Base-by-base conservation (phyloP, 2,888 invertebrate genomes). In the Cetonia aurata region DNA sequence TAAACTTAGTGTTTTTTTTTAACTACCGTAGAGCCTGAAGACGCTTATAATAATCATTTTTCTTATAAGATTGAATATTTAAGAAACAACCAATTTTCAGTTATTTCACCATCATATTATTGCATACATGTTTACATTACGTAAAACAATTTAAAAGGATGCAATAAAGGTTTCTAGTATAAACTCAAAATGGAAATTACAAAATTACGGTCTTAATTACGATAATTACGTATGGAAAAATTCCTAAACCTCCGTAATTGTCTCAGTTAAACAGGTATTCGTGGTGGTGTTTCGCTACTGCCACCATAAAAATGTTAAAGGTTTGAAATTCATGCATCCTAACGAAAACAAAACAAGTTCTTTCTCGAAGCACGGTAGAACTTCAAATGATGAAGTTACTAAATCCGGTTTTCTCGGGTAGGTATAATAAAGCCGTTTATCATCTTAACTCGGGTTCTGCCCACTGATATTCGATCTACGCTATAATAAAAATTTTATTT, bases 391-490 rank as follows among this genome's bases (percentile, higher is more conserved):
- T 84, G 83, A 84, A 84, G 83, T 84, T 84, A 83, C 83, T 81
- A 83, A 82, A 83, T 82, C 83, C 83, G 83, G 84, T 84, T 84
- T 80, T 81, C 80, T 79, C 79, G 53, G 72, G 75, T 77, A 80
- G 81, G 82, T 81, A 84, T 84, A 84, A 84, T 84, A 84, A 84
- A 84, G 84, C 83, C 83, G 83, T 84, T 84, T 83, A 84, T 84
- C 84, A 84, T 84, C 80, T 81, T 81, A 79, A 80, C 79, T 78
- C 78, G 71, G 71, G 79, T 78, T 80, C 82, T 80, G 81, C 83
- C 82, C 82, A 78, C 80, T 76, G 82, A 83, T 83, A 83, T 80
- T 78, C 80, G 81, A 82, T 83, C 82, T 80, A 73, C 76, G 81
- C 79, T 77, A 80, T 79, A 78, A 77, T 79, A 79, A 79, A 80